Conservation (phyloP, 2,113 vertebrate genomes). For the Vulpes ferrilata region DNA sequence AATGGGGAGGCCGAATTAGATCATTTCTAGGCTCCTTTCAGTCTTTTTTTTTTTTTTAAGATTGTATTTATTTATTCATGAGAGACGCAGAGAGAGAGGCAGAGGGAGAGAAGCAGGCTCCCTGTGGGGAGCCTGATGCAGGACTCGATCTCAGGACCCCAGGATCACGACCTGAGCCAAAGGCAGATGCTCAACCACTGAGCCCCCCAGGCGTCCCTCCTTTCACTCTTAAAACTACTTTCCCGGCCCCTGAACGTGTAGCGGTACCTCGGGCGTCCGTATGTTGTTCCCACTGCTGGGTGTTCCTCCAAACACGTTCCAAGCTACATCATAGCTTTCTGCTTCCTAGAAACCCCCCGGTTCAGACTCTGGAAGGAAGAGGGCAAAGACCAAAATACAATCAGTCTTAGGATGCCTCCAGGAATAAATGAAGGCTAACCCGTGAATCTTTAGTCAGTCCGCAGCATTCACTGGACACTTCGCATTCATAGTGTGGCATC, state of each 20-base stretch:
- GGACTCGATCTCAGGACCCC: too few relatives aligned
- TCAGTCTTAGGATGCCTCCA: background rate
- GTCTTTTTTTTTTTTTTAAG: background rate
- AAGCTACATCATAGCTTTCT: background rate
- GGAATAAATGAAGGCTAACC: background rate
- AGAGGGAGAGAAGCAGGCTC: too few relatives aligned
- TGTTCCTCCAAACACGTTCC: background rate
- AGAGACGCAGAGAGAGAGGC: too few relatives aligned
- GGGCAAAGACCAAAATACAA: slow-evolving; percentile 1
- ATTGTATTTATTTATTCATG: too few relatives aligned
- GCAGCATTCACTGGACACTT: background rate
- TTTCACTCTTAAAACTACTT: background rate
- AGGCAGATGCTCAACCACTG: too few relatives aligned
- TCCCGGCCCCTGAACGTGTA: background rate
- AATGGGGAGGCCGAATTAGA: background rate
- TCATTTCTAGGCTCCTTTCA: background rate
- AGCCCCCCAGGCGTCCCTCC: background rate
- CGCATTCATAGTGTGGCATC: background rate
- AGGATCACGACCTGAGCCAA: too few relatives aligned
- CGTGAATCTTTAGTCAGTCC: background rate
- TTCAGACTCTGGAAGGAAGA: background rate
- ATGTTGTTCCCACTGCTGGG: background rate
- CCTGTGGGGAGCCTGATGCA: too few relatives aligned
- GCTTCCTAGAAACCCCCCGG: background rate
- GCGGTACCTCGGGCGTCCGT: background rate